These are phyloP conservation scores for Lithophane leautieri DNA, from an alignment of 2,888 invertebrate genomes.

Conservation along the genomic window DNA sequence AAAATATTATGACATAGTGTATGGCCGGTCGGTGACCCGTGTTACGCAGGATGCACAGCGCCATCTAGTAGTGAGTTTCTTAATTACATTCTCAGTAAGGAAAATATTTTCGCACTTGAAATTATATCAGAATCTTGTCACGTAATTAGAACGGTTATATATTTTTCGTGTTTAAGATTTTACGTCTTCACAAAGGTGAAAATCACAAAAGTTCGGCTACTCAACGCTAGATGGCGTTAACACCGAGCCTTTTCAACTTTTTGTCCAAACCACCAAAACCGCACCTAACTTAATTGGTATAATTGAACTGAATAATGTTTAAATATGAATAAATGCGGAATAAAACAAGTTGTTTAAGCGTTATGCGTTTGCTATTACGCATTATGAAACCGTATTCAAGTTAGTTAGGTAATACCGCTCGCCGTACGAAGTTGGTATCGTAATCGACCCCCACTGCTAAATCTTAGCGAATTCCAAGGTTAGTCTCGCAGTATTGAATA, in stretches of 20 bases:
- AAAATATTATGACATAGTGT: constrained; percentile 68
- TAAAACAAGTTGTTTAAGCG: constrained; percentile 59
- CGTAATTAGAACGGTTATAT: neutral
- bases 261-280: constrained; percentile 17
- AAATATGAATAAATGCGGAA: constrained; percentile 61
- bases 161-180: neutral
- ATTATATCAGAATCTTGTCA: neutral
- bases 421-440: constrained; percentile 38
- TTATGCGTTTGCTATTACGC: constrained; percentile 62
- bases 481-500: constrained; percentile 56
- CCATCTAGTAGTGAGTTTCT: constrained; percentile 76
- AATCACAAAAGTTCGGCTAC: constrained; percentile 62
- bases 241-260: constrained; percentile 26
- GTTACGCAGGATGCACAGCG: constrained; percentile 66
- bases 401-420: constrained; percentile 63
- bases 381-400: constrained; percentile 66
- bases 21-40: constrained; percentile 60
- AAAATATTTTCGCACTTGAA: constrained; percentile 19
- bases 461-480: constrained; percentile 62
- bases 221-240: constrained; percentile 74
- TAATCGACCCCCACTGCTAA: constrained; percentile 58
- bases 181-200: neutral
- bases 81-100: constrained; percentile 30
- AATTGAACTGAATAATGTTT: constrained; percentile 42
- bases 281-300: constrained; percentile 41